These are phyloP conservation scores for Pogonomyrmex barbatus DNA, from an alignment of 1,140 invertebrate species.

Conservation along the genomic window DNA sequence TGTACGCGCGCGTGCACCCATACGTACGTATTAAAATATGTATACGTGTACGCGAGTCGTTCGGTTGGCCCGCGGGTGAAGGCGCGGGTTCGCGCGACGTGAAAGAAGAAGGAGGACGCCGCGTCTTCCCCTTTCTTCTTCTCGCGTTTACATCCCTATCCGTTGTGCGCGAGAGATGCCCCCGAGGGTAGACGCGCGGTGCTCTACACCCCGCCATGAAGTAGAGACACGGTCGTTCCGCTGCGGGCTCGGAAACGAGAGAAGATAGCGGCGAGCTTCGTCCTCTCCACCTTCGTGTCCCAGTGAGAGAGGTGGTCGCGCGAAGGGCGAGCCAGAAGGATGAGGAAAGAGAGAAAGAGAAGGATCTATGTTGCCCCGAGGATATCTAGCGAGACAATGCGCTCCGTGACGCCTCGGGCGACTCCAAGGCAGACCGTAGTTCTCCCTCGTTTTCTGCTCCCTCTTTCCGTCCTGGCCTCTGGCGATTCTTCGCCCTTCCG, in stretches of 20 bases:
- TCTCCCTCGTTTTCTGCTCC: slow-evolving; percentile 61
- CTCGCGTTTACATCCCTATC: slow-evolving; percentile 32
- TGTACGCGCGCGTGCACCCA: slow-evolving; percentile 32
- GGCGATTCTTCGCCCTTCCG: slow-evolving; percentile 59
- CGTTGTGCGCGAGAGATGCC: slow-evolving; percentile 64
- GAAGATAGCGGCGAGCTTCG: slow-evolving; percentile 77
- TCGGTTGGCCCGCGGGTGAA: slow-evolving; percentile 76
- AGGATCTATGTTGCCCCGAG: slow-evolving; percentile 57
- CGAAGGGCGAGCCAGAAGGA: slow-evolving; percentile 52
- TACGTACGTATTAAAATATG: slow-evolving; percentile 20
- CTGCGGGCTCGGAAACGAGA: slow-evolving; percentile 81
- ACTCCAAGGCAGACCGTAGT: slow-evolving; percentile 70
- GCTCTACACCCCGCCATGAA: slow-evolving; percentile 69
- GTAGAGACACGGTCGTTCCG: slow-evolving; percentile 73
- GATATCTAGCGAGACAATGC: slow-evolving; percentile 73
- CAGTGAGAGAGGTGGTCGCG: slow-evolving; percentile 55
- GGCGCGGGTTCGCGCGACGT: slow-evolving; percentile 77
- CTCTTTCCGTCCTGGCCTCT: slow-evolving; percentile 51
- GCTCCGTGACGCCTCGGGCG: slow-evolving; percentile 66
- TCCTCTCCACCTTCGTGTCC: slow-evolving; percentile 62
- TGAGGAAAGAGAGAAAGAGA: slow-evolving; percentile 53
- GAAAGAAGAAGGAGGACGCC: slow-evolving; percentile 66
- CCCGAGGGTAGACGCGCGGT: slow-evolving; percentile 69
- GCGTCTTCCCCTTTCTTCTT: slow-evolving; percentile 26
- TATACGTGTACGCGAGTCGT: slow-evolving; percentile 72